Evolutionary conservation across 2,888 invertebrate species (phyloP).

Genomic region (Sericinus montela): DNA sequence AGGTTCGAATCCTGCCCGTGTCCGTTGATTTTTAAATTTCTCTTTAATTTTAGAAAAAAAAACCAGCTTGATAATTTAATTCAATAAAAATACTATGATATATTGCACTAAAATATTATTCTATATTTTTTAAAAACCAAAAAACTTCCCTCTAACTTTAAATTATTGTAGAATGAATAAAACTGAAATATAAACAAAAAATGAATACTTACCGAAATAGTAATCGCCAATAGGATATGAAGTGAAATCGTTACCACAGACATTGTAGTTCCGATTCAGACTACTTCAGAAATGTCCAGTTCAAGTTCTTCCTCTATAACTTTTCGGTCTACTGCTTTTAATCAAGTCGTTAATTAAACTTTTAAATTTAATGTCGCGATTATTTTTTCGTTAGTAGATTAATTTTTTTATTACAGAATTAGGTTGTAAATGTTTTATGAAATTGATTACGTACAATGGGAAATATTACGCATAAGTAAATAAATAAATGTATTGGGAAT

Average conservation of each 20-base stretch:
- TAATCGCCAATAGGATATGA: neutral
- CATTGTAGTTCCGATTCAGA: constrained; percentile 1
- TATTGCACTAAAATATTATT: too few species aligned
- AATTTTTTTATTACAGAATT: neutral
- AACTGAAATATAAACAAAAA: neutral
- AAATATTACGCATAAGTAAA: too few species aligned
- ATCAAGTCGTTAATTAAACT: constrained; percentile 5
- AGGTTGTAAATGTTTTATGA: neutral
- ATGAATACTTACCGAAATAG: constrained; percentile 7
- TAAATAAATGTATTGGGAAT: too few species aligned
- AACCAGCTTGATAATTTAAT: too few species aligned
- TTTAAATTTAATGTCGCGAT: neutral
- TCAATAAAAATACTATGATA: too few species aligned
- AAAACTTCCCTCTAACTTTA: too few species aligned
- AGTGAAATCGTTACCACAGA: neutral
- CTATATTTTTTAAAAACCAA: too few species aligned
- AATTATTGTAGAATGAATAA: too few species aligned
- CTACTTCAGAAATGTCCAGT: neutral
- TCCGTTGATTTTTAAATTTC: too few species aligned
- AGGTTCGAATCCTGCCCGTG: too few species aligned
- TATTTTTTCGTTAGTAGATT: neutral
- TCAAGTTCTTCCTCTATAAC: neutral
- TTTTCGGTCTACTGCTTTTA: constrained; percentile 7
- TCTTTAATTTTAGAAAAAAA: too few species aligned
- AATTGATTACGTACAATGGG: too few species aligned